Base-by-base conservation (phyloP, 2,113 vertebrate species). In the Antechinus stuartii region DNA sequence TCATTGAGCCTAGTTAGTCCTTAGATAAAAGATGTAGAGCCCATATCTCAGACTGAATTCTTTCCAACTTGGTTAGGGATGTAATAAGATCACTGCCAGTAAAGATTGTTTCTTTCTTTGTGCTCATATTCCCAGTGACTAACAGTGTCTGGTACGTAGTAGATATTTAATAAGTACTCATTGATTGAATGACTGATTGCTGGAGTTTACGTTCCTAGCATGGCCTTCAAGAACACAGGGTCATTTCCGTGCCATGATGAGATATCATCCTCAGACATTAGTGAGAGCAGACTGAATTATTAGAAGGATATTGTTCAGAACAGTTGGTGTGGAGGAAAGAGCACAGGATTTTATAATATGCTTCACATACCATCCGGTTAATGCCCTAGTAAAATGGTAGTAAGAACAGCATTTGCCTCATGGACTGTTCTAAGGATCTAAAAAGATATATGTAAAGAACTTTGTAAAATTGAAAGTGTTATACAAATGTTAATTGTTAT, bases 151-250 rank as follows among this genome's bases (percentile, higher is more conserved):
- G 61, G 61, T 76, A 76, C 35, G n/a, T n/a, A 16, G 14, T n/a
- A n/a, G 61, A 76, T 76, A 76, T 76, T n/a, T 76, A 76, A 76
- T n/a, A 76, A 76, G 61, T 76, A 76, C 35, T 76, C 61, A 76
- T n/a, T 76, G 61, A 76, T 76, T 76, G 61, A 76, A 76, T n/a
- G 61, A 76, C 61, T 76, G 61, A 76, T n/a, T n/a, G 61, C 61
- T 35, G 19, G 61, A 76, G 30, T 76, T 76, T 76, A 76, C 4
- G 1, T 19, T 19, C 35, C 61, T 22, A n/a, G 61, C 61, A 76
- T 76, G n/a, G 61, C 35, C 30, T 76, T 22, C 61, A n/a, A 76
- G 61, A 76, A n/a, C 61, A 76, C 35, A 76, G 35, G 61, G 35
- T 76, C 61, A 76, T 14, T n/a, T 76, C 61, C 14, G 16, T 35